These are phyloP conservation scores for Bettongia penicillata DNA, from an alignment of 2,113 vertebrate genomes.

Conservation along the genomic window DNA sequence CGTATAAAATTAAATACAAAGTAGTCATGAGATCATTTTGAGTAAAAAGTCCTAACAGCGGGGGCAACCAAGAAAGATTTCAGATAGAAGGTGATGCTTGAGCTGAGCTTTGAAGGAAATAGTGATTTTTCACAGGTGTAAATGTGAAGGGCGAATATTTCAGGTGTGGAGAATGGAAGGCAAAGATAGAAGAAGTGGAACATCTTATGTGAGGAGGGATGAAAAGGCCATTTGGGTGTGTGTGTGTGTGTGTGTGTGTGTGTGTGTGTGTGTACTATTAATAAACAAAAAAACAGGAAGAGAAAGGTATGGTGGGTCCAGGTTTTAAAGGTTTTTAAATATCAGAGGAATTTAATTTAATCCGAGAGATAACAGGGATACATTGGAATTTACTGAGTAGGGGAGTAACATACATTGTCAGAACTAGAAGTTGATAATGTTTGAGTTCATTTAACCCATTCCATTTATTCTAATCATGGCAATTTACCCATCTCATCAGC, in stretches of 20 bases:
- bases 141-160: background rate
- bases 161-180: background rate
- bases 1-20: background rate
- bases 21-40: background rate
- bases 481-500: background rate
- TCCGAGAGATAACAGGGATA: background rate
- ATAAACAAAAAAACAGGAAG: background rate
- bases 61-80: background rate
- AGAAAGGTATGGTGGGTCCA: background rate
- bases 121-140: background rate
- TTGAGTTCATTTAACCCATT: background rate
- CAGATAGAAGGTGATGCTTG: background rate
- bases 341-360: background rate
- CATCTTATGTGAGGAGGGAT: accelerated
- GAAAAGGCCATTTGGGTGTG: background rate
- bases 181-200: background rate
- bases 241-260: background rate
- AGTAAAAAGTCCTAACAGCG: background rate
- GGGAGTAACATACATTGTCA: background rate
- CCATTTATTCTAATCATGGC: background rate
- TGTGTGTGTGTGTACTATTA: background rate
- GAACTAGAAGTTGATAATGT: background rate
- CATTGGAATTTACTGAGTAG: background rate
- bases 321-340: background rate
- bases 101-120: background rate